Evolutionary conservation across 2,113 vertebrate species (phyloP).

Genomic region (Hucho hucho): DNA sequence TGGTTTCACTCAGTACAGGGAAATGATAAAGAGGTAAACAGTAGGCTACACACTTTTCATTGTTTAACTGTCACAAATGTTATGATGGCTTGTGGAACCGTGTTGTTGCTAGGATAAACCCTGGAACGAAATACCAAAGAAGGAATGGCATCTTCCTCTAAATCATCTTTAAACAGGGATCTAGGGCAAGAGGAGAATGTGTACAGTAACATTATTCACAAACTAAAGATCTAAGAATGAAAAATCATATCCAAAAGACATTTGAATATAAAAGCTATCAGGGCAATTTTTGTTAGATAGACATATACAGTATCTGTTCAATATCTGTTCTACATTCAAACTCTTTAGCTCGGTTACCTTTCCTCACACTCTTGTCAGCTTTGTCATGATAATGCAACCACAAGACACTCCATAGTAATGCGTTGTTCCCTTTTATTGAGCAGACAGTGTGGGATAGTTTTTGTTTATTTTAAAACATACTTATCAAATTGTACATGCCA

Average conservation of each 20-base stretch:
- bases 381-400: not conserved
- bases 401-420: not conserved
- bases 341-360: not conserved
- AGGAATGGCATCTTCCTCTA: not conserved
- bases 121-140: not conserved
- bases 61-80: not conserved
- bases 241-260: not conserved
- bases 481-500: conserved; percentile 34
- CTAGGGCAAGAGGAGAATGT: no score
- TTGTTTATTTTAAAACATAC: conserved; percentile 39
- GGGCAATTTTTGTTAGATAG: not conserved
- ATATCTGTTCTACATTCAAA: not conserved
- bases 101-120: not conserved
- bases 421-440: conserved; percentile 54
- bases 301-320: not conserved
- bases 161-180: not conserved
- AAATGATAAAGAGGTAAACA: conserved; percentile 18
- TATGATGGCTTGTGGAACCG: not conserved
- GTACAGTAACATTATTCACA: no score
- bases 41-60: conserved; percentile 8
- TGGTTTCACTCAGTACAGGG: conserved; percentile 33
- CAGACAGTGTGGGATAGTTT: conserved; percentile 34
- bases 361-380: not conserved
- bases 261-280: not conserved
- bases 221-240: not conserved